Evolutionary conservation across 23 tunicate species (phyloP).

Genomic region (Aplidium turbinatum): DNA sequence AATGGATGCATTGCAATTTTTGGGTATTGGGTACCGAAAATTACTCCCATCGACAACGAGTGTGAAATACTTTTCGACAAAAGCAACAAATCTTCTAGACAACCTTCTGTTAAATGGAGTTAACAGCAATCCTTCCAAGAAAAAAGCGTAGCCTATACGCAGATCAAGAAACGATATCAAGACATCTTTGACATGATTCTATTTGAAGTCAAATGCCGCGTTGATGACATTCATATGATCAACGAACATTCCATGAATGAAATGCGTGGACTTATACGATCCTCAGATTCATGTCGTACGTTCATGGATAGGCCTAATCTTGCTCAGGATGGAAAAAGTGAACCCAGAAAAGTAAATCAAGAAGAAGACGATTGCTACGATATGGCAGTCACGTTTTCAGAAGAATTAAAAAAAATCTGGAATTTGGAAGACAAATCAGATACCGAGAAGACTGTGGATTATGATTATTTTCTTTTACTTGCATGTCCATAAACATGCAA

Average conservation of each 20-base stretch:
- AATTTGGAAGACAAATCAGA: not conserved
- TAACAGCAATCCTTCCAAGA: not conserved
- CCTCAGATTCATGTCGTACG: not conserved
- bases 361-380: not conserved
- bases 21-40: constrained; percentile 35
- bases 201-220: constrained; percentile 5
- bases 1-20: constrained; percentile 55
- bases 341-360: not conserved
- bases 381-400: not conserved
- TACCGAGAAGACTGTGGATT: not conserved
- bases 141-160: not conserved
- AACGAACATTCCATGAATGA: constrained; percentile 9
- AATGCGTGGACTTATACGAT: not conserved
- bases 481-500: not conserved
- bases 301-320: not conserved
- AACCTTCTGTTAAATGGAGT: not conserved
- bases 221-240: not conserved
- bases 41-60: not conserved
- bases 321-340: not conserved
- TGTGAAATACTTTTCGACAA: not conserved
- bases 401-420: not conserved
- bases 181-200: constrained; percentile 21
- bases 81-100: not conserved
- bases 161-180: not conserved
- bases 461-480: not conserved